Conservation (phyloP, 2,888 invertebrate genomes). For the Diarsia rubi region DNA sequence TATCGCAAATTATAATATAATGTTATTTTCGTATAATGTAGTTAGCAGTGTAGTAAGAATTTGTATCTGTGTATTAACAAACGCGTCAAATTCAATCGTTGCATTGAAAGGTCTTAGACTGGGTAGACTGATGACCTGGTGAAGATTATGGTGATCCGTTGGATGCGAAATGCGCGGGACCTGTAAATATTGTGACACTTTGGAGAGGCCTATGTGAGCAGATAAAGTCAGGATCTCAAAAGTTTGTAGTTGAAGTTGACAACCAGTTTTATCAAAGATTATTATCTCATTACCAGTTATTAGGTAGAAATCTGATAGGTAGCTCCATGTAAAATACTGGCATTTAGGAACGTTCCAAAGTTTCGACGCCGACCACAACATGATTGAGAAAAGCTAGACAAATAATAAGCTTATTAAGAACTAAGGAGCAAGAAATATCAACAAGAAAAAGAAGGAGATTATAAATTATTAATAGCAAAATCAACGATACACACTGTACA, state of each 20-base stretch:
- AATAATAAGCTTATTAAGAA: neutral
- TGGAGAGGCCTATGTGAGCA: too few species aligned
- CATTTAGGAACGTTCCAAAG: neutral
- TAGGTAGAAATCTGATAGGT: neutral
- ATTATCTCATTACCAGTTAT: neutral
- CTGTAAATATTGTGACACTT: too few species aligned
- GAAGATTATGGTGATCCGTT: too few species aligned
- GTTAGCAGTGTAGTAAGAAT: too few species aligned
- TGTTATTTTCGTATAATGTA: neutral
- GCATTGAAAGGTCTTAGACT: too few species aligned
- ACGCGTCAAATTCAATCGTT: neutral
- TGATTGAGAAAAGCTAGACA: neutral
- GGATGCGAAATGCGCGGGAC: too few species aligned
- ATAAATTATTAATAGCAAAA: neutral
- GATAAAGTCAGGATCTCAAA: too few species aligned
- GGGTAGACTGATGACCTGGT: too few species aligned
- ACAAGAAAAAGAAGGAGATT: neutral
- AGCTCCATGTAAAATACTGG: neutral
- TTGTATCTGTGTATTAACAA: neutral
- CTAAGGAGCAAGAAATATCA: neutral
- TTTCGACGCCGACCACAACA: neutral
- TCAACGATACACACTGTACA: neutral
- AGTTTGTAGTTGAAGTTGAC: neutral
- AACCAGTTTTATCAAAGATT: neutral
- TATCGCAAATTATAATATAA: neutral